Base-by-base conservation (phyloP, 1,140 invertebrate genomes). In the Papilio polytes region DNA sequence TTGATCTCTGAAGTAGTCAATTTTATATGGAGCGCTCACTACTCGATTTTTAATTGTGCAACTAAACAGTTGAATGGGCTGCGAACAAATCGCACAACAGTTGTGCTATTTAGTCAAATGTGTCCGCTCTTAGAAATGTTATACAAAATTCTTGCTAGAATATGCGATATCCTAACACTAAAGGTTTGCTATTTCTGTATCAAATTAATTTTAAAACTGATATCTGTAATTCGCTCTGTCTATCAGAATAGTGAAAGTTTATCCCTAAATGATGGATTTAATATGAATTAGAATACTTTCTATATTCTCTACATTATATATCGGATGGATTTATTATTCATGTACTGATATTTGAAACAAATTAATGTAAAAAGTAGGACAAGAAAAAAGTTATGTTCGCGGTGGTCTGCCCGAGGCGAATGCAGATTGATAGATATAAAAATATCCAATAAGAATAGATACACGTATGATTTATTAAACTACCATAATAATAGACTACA, bases 341-440 rank as follows among this genome's bases (percentile, higher is more conserved):
- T 36, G 70, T 59, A 81, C 51, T 72, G 3, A 66, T 74, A 78
- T 63, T 79, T 53, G 31, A 78, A 74, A 70, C 48, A 78, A 74
- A 78, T 82, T 26, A 36, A 74, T 51, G 20, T 26, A 83, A 85
- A 83, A 86, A 81, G 80, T 82, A 31, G 77, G 79, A 73, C 80
- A 77, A 53, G 59, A 82, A 76, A 81, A 80, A 82, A 84, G 76
- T 26, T 70, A 31, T 51, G 77, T 79, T 81, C 81, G 78, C 73
- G 86, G 86, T 87, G 86, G 86, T 87, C 86, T 48, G 44, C 86
- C 82, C n/a, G 48, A 44, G 86, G 86, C 80, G 51, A 59, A 66
- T 74, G n/a, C 77, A 83, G 82, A 84, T 85, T 85, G 85, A 87
- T 84, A 80, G 81, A 85, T 87, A 84, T 79, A 76, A 80, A 76